Conservation (phyloP, 2,113 vertebrate species). For the Muscicapa adusta region DNA sequence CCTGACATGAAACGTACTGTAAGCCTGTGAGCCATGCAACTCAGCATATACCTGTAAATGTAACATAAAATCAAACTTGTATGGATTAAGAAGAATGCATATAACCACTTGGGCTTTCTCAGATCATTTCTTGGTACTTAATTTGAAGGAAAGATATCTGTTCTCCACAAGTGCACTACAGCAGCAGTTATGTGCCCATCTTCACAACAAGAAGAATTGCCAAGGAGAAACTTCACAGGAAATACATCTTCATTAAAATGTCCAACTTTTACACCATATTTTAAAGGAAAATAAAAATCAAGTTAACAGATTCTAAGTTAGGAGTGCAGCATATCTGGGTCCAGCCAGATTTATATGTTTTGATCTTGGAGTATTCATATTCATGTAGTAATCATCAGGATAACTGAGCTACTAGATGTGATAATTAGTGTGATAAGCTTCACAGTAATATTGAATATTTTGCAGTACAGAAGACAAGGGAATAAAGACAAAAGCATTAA, state of each 20-base stretch:
- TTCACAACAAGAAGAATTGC: not conserved
- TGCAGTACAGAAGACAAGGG: conserved; percentile 38
- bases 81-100: not conserved
- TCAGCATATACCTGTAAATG: conserved; percentile 5
- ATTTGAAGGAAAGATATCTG: not conserved
- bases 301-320: not conserved
- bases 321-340: not conserved
- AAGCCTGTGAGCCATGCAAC: conserved; percentile 18
- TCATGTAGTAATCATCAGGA: conserved; percentile 57
- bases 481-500: conserved; percentile 51
- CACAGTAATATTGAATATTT: conserved; percentile 53
- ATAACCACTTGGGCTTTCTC: conserved; percentile 12
- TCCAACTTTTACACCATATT: not conserved
- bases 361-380: conserved; percentile 67
- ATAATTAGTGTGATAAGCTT: conserved; percentile 68
- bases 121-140: not conserved
- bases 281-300: conserved; percentile 35
- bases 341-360: conserved; percentile 21
- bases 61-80: conserved; percentile 39
- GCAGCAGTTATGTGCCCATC: not conserved
- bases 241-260: not conserved
- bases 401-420: conserved; percentile 61
- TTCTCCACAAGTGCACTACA: not conserved
- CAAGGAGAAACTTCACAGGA: conserved; percentile 15
- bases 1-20: not conserved